Evolutionary conservation across 35 echinoderm and acorn worm genomes (phyloP), one percentile per base, ranked within the genome.

Genomic region (Chiridota heheva): DNA sequence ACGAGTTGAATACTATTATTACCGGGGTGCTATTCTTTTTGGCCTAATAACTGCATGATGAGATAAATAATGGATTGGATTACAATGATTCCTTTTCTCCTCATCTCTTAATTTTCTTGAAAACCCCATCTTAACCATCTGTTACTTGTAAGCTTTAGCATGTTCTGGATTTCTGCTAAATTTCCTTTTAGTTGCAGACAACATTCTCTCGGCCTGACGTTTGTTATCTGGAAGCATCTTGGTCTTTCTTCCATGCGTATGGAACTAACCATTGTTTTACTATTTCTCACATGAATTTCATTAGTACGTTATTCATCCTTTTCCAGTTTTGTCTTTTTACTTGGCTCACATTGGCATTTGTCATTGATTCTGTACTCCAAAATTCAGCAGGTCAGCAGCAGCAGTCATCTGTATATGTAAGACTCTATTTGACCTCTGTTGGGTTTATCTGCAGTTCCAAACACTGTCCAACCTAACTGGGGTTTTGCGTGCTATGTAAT

Each of bases 11-110:
- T 4, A 86, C 69, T 44, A 86, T 86, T 2, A 68, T 45, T 13
- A 86, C 29, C 62, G 70, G 82, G 47, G 82, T 86, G 31, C 69
- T 86, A 5, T 86, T 76, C 56, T 86, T 84, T 37, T 73, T 38
- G 82, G 82, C 40, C 67, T 72, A 24, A 77, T 0, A 7, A 77
- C 46, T 51, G 1, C 41, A 57, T 77, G 73, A 57, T 77, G 73
- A 8, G 67, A 17, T n/a, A 85, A 74, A 44, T 85, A 85, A 27
- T 85, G 82, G 3, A 85, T 53, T 28, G 69, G 69, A 30, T 69
- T 69, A 20, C 0, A 17, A 42, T 74, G 60, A 16, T 28, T 22
- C 31, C 27, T 58, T 28, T 60, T 24, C 25, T 85, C 46, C 2
- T 73, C 41, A 30, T 81, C 34, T 18, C 25, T 22, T 25, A 85